Evolutionary conservation across 2,888 invertebrate species (phyloP).

Genomic region (Eristalinus aeneus): DNA sequence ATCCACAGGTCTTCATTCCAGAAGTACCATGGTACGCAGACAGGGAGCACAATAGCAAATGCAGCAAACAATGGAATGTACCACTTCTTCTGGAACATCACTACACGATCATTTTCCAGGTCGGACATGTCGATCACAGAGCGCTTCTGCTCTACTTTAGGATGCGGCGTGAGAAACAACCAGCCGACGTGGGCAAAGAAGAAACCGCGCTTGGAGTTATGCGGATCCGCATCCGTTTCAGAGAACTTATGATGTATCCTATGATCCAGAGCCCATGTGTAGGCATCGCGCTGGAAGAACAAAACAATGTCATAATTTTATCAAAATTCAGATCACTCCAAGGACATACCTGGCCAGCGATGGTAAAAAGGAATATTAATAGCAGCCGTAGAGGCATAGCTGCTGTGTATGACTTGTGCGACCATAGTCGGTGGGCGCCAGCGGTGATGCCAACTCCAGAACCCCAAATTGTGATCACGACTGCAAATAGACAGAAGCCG

Average conservation of each 20-base stretch:
- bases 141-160: slow-evolving; percentile 87
- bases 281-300: slow-evolving; percentile 86
- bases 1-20: slow-evolving; percentile 91
- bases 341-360: slow-evolving; percentile 87
- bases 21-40: slow-evolving; percentile 88
- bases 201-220: slow-evolving; percentile 90
- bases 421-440: slow-evolving; percentile 91
- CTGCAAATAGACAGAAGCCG: slow-evolving; percentile 77
- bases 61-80: slow-evolving; percentile 88
- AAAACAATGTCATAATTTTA: neutral
- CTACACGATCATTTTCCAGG: slow-evolving; percentile 87
- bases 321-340: neutral
- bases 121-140: slow-evolving; percentile 86
- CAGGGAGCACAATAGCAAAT: slow-evolving; percentile 86
- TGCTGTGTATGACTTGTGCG: slow-evolving; percentile 89
- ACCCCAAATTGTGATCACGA: slow-evolving; percentile 83
- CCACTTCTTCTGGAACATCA: slow-evolving; percentile 89
- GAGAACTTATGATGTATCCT: slow-evolving; percentile 94
- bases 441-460: slow-evolving; percentile 92
- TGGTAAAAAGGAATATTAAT: slow-evolving; percentile 87
- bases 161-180: slow-evolving; percentile 92
- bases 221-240: slow-evolving; percentile 90
- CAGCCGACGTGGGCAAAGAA: slow-evolving; percentile 97
- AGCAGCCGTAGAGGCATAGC: slow-evolving; percentile 86
- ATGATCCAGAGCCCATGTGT: slow-evolving; percentile 93